Percentiles rank a stretch among this genome's conserved stretches.
Conservation (phyloP, 2,797 vertebrate genomes). For the Phoebastria nigripes region DNA sequence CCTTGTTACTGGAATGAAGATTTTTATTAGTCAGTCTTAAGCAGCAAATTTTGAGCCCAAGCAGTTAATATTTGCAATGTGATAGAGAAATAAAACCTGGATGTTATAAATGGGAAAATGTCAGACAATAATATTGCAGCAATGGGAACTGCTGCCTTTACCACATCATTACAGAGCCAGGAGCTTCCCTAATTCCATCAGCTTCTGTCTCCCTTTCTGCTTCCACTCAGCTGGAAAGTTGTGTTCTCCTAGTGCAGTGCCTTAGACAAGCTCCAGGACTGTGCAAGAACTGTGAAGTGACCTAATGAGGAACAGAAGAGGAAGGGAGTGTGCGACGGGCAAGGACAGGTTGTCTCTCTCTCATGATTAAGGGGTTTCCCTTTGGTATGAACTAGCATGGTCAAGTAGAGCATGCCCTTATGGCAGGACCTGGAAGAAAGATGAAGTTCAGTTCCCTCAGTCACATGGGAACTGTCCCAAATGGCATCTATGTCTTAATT, state of each 20-base stretch:
- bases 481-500: neutral
- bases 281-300: neutral
- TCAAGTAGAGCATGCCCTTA: neutral
- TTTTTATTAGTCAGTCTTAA: neutral
- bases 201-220: neutral
- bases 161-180: neutral
- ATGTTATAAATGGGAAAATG: neutral
- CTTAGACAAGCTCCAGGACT: neutral
- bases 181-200: neutral
- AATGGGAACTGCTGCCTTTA: neutral
- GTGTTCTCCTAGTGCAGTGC: neutral
- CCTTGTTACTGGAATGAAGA: neutral
- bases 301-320: neutral
- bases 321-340: accelerated
- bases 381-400: neutral
- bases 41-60: neutral
- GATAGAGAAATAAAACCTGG: neutral
- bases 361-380: neutral
- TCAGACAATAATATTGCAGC: neutral
- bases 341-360: neutral
- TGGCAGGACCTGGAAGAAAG: neutral
- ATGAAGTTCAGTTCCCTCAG: neutral
- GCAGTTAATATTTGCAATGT: neutral
- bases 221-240: neutral
- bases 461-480: neutral